These are phyloP conservation scores for Tenthredo mesomela DNA, from an alignment of 2,888 invertebrate genomes.

Conservation along the genomic window DNA sequence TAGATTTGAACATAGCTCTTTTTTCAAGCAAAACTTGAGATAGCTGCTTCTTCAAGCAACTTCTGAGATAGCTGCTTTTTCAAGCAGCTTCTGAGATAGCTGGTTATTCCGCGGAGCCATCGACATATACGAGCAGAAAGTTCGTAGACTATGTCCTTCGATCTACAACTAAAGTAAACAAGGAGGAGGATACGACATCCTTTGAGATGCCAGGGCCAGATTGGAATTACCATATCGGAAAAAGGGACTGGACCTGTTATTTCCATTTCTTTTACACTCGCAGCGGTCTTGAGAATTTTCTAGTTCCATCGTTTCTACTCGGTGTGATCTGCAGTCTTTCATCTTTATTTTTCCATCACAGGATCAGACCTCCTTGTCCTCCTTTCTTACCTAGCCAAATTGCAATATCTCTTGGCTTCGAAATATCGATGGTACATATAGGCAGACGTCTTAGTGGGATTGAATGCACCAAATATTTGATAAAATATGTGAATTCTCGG, in stretches of 20 bases:
- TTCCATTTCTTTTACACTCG: conserved; percentile 64
- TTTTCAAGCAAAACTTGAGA: too few relatives aligned
- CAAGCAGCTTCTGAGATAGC: too few relatives aligned
- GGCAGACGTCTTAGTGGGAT: neutral
- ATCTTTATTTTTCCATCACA: conserved; percentile 54
- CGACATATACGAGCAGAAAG: neutral
- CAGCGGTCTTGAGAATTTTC: conserved; percentile 46
- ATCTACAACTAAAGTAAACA: neutral
- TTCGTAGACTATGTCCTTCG: neutral
- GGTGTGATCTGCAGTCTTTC: conserved; percentile 56
- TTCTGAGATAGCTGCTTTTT: too few relatives aligned
- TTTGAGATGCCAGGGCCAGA: conserved; percentile 69
- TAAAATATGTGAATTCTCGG: neutral
- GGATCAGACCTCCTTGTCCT: conserved; percentile 47
- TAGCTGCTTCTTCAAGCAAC: too few relatives aligned
- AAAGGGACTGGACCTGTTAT: conserved; percentile 67
- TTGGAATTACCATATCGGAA: conserved; percentile 73
- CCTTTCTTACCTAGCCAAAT: conserved; percentile 24
- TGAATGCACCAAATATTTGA: neutral
- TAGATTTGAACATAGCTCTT: too few relatives aligned
- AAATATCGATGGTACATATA: neutral
- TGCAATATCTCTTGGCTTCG: conserved; percentile 17
- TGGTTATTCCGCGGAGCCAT: too few relatives aligned
- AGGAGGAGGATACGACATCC: conserved; percentile 50
- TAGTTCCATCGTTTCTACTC: conserved; percentile 57